Conservation (phyloP, 2,797 vertebrate species). For the Gallinago solitaria region DNA sequence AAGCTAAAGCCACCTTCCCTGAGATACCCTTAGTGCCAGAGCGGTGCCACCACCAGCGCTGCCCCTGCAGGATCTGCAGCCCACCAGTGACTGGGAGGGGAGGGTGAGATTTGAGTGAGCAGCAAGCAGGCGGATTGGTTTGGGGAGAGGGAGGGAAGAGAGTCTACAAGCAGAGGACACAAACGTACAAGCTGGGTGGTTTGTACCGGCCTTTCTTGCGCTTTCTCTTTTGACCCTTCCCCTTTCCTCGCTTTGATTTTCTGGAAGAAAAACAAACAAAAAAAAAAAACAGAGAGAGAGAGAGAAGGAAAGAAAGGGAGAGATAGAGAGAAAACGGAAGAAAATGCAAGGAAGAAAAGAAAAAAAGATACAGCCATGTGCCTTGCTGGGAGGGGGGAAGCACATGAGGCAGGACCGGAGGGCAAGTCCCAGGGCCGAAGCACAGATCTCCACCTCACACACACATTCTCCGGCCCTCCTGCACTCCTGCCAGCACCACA, state of each 20-base stretch:
- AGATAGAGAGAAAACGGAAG: slow-evolving; percentile 48
- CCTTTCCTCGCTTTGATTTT: slow-evolving; percentile 94
- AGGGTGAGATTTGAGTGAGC: slow-evolving; percentile 63
- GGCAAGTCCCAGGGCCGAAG: background rate
- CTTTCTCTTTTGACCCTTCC: slow-evolving; percentile 97
- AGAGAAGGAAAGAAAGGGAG: slow-evolving; percentile 47
- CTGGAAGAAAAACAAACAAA: slow-evolving; percentile 89
- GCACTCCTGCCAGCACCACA: background rate
- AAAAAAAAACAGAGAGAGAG: slow-evolving; percentile 53
- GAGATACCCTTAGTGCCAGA: slow-evolving; percentile 18
- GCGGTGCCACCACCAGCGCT: slow-evolving; percentile 55
- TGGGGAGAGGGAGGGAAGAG: slow-evolving; percentile 59
- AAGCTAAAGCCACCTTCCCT: slow-evolving; percentile 67
- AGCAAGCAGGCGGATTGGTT: slow-evolving; percentile 59
- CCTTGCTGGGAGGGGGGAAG: slow-evolving; percentile 45
- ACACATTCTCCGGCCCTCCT: background rate
- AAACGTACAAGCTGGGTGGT: slow-evolving; percentile 83
- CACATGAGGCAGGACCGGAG: slow-evolving; percentile 22
- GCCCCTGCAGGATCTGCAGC: slow-evolving; percentile 54
- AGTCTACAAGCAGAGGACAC: slow-evolving; percentile 79
- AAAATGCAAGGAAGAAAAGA: slow-evolving; percentile 39
- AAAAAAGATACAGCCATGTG: slow-evolving; percentile 53
- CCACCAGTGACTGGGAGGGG: slow-evolving; percentile 74
- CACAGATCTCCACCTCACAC: background rate
- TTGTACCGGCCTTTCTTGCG: slow-evolving; percentile 97